phyloP scores from a whole-genome alignment of 2,113 vertebrate genomes.

The Peromyscus leucopus region DNA sequence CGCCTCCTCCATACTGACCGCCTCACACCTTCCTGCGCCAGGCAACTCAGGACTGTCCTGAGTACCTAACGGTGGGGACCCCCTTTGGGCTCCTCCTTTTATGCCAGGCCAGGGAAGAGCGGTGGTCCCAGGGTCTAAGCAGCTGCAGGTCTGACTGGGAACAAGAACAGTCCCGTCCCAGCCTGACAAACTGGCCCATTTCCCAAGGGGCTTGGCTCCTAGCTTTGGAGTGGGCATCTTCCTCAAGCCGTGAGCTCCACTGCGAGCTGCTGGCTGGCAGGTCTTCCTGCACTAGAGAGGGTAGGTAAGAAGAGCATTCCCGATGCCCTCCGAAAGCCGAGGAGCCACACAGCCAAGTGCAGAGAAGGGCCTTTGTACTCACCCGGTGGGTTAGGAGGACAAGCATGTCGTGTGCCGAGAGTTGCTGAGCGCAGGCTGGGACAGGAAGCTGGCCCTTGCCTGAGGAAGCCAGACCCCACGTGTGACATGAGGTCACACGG shows the following conservation, averaged over 20 bases:
- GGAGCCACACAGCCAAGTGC: not conserved
- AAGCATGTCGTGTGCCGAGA: not conserved
- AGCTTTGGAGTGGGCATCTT: not conserved
- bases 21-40: not conserved
- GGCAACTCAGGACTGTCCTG: not conserved
- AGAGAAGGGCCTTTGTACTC: not conserved
- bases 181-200: not conserved
- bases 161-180: not conserved
- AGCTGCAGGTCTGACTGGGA: not conserved
- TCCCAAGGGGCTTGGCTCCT: not conserved
- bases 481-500: not conserved
- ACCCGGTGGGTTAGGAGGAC: not conserved
- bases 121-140: not conserved
- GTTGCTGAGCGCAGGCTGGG: not conserved
- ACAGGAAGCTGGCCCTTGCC: not conserved
- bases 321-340: not conserved
- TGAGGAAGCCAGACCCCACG: not conserved
- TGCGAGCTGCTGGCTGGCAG: not conserved
- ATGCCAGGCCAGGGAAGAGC: not conserved
- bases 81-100: not conserved
- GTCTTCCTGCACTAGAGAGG: not conserved
- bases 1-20: not conserved
- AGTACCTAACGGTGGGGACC: not conserved
- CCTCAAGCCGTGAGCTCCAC: not conserved
- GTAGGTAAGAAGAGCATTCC: not conserved